Conservation (phyloP, 2,888 invertebrate genomes). For the Luffia ferchaultella region DNA sequence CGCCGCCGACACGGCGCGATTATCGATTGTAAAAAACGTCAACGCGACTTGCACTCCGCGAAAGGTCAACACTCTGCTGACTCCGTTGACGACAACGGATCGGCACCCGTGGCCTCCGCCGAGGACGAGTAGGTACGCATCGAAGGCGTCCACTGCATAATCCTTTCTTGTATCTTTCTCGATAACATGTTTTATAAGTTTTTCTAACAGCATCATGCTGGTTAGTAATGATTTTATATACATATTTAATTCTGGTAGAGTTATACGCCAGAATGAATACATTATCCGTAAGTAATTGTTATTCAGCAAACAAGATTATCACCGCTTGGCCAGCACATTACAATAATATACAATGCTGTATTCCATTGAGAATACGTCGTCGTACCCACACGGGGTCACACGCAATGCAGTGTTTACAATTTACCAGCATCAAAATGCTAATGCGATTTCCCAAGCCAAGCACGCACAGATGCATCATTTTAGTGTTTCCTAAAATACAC, state of each 20-base stretch:
- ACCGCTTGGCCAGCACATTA: not conserved
- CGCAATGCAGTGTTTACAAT: not conserved
- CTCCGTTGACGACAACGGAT: not conserved
- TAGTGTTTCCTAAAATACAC: too few species aligned
- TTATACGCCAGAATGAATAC: too few species aligned
- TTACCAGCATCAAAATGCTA: not conserved
- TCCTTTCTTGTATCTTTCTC: too few species aligned
- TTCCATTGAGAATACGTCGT: not conserved
- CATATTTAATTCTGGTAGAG: too few species aligned
- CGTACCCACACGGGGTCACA: not conserved
- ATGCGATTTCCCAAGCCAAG: too few species aligned
- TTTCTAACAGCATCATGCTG: too few species aligned
- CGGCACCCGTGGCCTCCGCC: slow-evolving; percentile 26
- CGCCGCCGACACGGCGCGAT: slow-evolving; percentile 15
- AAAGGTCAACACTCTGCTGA: not conserved
- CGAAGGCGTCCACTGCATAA: slow-evolving; percentile 4
- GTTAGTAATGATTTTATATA: too few species aligned
- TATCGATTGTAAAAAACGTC: slow-evolving; percentile 14
- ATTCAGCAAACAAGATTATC: too few species aligned
- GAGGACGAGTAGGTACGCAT: slow-evolving; percentile 2
- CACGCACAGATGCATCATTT: too few species aligned
- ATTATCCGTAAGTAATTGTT: too few species aligned
- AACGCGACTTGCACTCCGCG: not conserved
- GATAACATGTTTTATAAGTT: too few species aligned
- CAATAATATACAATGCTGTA: not conserved